phyloP scores from a whole-genome alignment of 2,888 invertebrate species.

The Sesamia inferens region DNA sequence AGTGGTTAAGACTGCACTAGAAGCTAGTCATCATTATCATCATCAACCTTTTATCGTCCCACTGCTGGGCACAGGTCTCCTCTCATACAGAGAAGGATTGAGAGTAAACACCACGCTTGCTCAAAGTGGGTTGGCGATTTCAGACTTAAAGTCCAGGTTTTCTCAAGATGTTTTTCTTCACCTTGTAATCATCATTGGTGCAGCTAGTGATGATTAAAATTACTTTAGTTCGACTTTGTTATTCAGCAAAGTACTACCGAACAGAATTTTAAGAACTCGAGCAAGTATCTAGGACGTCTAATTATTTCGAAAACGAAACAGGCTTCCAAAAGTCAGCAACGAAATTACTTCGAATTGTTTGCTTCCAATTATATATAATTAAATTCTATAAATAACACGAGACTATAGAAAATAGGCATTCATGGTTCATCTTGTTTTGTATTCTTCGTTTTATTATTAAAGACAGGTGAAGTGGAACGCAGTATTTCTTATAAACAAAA shows the following conservation, averaged over 20 bases:
- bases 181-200: no score
- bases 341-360: constrained; percentile 20
- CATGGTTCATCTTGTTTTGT: background rate
- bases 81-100: no score
- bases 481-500: background rate
- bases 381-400: background rate
- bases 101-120: no score
- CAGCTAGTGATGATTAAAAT: no score
- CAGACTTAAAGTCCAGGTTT: no score
- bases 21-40: no score
- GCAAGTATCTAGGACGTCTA: background rate
- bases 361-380: constrained; percentile 3
- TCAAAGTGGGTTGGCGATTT: no score
- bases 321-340: background rate
- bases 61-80: no score
- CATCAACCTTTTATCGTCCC: no score
- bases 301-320: constrained; percentile 30
- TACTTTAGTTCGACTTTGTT: background rate
- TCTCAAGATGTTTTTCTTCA: no score
- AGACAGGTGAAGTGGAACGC: background rate
- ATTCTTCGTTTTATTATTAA: background rate
- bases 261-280: background rate
- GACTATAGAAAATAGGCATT: background rate
- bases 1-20: no score
- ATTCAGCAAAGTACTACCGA: background rate